A percentile compares a stretch with the other conserved stretches of the same genome.
These are phyloP conservation scores for Acromyrmex charruanus DNA, from an alignment of 1,140 invertebrate genomes.

Conservation along the genomic window DNA sequence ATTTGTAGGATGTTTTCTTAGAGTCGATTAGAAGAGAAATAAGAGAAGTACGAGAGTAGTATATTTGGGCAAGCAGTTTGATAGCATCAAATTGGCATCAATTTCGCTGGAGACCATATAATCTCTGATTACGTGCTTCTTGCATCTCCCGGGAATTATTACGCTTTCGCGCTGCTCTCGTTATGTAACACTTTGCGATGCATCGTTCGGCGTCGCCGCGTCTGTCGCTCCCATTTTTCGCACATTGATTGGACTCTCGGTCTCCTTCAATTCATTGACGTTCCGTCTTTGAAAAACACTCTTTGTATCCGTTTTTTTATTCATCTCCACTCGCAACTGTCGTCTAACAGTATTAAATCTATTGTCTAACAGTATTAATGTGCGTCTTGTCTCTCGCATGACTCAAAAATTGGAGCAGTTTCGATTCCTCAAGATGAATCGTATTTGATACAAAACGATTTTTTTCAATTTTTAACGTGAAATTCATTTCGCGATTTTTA, in stretches of 20 bases:
- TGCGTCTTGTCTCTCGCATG: not conserved
- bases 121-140: not conserved
- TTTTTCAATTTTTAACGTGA: not conserved
- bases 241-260: constrained; percentile 18
- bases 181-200: not conserved
- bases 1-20: not conserved
- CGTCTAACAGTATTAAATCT: not conserved
- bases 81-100: not conserved
- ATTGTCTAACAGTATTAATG: not conserved
- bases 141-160: not conserved
- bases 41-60: not conserved
- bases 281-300: not conserved
- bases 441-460: not conserved
- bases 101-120: not conserved
- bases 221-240: constrained; percentile 8
- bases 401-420: not conserved
- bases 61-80: not conserved
- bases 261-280: not conserved
- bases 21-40: not conserved
- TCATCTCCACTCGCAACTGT: not conserved
- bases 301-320: not conserved
- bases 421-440: not conserved
- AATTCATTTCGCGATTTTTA: not conserved
- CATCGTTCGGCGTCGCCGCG: constrained; percentile 6
- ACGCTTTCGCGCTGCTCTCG: constrained; percentile 1